Percentiles rank a stretch among this genome's conserved stretches.
These are phyloP conservation scores for Galerucella nymphaeae DNA, from an alignment of 2,888 invertebrate genomes.

Conservation along the genomic window DNA sequence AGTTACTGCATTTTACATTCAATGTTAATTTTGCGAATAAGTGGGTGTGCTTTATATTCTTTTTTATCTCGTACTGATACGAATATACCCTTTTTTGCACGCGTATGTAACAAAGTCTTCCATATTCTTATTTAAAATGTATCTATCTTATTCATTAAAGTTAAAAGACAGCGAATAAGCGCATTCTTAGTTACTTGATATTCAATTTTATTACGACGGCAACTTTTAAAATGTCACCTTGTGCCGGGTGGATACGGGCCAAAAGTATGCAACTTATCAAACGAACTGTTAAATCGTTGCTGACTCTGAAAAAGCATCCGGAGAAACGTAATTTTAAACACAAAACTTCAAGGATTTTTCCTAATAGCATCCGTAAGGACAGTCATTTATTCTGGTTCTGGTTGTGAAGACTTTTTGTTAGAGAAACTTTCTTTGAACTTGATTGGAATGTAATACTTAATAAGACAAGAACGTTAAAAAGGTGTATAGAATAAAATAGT, in stretches of 20 bases:
- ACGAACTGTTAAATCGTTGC: constrained; percentile 34
- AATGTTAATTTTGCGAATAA: neutral
- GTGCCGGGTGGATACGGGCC: constrained; percentile 4
- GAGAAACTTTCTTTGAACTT: no score
- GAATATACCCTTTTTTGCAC: neutral
- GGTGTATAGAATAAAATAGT: no score
- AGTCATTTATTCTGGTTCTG: neutral
- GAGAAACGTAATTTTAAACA: constrained; percentile 17
- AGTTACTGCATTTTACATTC: no score
- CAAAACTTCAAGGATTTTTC: constrained; percentile 15
- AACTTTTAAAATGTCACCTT: constrained; percentile 39
- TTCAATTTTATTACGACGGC: constrained; percentile 26
- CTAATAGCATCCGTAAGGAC: neutral
- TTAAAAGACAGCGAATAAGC: constrained; percentile 22
- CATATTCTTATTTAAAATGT: constrained; percentile 17
- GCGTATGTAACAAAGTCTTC: neutral
- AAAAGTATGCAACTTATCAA: constrained; percentile 29
- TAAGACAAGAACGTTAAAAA: no score
- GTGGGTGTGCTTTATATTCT: neutral
- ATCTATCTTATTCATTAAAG: constrained; percentile 17
- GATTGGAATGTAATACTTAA: neutral
- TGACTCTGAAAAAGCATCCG: constrained; percentile 10
- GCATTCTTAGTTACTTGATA: constrained; percentile 37
- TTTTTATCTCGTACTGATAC: neutral
- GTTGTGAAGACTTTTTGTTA: neutral